Evolutionary conservation across 2,113 vertebrate species (phyloP).

Genomic region (Rissa tridactyla): DNA sequence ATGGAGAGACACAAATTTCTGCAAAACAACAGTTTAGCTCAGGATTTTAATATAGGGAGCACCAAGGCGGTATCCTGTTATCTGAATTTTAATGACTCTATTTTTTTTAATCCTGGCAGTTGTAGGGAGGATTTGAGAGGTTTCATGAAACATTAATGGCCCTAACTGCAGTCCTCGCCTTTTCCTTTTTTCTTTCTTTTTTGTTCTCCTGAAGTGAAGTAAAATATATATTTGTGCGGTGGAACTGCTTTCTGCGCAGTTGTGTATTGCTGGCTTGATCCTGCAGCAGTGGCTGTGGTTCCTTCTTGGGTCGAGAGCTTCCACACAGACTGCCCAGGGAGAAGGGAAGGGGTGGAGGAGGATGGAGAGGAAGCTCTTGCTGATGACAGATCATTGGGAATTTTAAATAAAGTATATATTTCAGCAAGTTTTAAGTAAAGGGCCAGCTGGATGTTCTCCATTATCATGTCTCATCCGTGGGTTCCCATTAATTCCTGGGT

Average conservation of each 20-base stretch:
- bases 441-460: not conserved
- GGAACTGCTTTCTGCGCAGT: not conserved
- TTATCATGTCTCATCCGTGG: not conserved
- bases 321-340: not conserved
- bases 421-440: not conserved
- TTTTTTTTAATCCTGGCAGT: slow-evolving; percentile 46
- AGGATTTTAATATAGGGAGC: slow-evolving; percentile 17
- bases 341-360: not conserved
- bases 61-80: not conserved
- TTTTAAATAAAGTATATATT: not conserved
- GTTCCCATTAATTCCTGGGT: not conserved
- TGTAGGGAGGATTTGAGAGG: slow-evolving; percentile 23
- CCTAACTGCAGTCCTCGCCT: slow-evolving; percentile 9
- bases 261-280: not conserved
- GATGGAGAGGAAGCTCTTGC: not conserved
- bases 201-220: not conserved
- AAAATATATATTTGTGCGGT: slow-evolving; percentile 3
- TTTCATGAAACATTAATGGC: slow-evolving; percentile 60
- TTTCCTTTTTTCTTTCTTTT: not conserved
- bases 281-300: not conserved
- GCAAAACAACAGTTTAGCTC: slow-evolving; percentile 8
- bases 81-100: slow-evolving; percentile 56
- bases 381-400: not conserved
- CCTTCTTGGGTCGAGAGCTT: not conserved
- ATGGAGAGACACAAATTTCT: not conserved